Percentiles rank a stretch among this genome's conserved stretches.
Conservation (phyloP, 2,113 vertebrate species). For the Pluvianellus socialis region DNA sequence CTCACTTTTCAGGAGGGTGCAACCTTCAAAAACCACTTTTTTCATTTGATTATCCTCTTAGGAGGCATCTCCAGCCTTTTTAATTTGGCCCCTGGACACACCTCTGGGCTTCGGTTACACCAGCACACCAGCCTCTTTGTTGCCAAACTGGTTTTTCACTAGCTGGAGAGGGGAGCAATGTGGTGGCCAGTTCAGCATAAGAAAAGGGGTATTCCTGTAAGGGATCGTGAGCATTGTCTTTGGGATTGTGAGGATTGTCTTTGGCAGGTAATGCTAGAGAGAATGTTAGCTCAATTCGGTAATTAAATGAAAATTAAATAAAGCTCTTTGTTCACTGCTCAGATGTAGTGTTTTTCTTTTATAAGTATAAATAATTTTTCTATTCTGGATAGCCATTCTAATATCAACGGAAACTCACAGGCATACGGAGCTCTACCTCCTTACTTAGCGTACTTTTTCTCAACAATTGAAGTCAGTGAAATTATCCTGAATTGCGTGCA, state of each 20-base stretch:
- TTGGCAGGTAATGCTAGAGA: background rate
- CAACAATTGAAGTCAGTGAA: background rate
- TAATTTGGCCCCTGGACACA: background rate
- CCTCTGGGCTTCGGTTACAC: background rate
- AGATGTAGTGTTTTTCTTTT: background rate
- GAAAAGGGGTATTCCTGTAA: background rate
- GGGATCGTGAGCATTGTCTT: background rate
- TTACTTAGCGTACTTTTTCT: background rate
- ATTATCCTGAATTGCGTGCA: background rate
- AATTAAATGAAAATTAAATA: background rate
- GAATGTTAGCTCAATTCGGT: background rate
- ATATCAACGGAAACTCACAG: background rate
- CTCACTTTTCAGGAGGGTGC: background rate
- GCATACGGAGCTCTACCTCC: background rate
- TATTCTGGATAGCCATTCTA: background rate
- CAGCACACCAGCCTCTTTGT: background rate
- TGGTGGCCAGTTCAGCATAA: background rate
- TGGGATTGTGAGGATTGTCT: background rate
- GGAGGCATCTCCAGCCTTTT: background rate
- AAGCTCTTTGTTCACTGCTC: background rate
- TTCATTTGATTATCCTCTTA: background rate
- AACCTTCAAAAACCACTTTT: background rate
- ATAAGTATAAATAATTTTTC: background rate
- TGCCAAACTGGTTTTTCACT: background rate
- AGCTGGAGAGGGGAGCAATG: background rate